Conservation (phyloP, 2,113 vertebrate species). For the Gasterosteus nipponicus region DNA sequence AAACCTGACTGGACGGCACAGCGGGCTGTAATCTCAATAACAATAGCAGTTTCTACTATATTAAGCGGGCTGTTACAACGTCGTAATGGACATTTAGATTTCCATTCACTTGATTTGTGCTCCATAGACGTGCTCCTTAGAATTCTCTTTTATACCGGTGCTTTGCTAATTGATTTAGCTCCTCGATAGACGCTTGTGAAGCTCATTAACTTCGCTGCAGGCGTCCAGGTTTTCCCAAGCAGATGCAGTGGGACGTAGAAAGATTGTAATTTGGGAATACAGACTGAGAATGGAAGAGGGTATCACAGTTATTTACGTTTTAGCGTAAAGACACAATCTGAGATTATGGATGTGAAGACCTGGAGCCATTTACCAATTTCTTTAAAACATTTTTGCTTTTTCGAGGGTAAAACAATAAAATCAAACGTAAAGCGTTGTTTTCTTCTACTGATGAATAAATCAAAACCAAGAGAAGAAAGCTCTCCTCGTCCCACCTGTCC, state of each 20-base stretch:
- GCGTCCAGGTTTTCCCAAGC: not conserved
- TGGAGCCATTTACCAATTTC: not conserved
- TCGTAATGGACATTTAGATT: not conserved
- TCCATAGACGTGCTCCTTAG: not conserved
- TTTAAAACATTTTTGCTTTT: not conserved
- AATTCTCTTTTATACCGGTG: not conserved
- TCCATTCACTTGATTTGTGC: not conserved
- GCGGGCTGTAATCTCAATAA: not conserved
- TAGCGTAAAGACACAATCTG: not conserved
- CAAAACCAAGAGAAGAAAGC: not conserved
- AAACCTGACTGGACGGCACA: not conserved
- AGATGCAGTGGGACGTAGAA: not conserved
- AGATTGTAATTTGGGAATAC: not conserved
- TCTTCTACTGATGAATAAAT: not conserved
- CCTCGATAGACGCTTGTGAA: not conserved
- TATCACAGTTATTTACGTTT: too few relatives aligned
- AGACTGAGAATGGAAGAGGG: not conserved
- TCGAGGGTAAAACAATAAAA: not conserved
- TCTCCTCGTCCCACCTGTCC: slow-evolving; percentile 85
- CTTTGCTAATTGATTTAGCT: not conserved
- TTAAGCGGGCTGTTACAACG: not conserved
- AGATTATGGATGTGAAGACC: not conserved
- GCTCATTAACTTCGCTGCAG: not conserved
- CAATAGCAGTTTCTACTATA: not conserved
- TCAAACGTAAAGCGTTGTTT: slow-evolving; percentile 5